Base-by-base conservation (phyloP, 1,140 invertebrate genomes). In the Ceratosolen fusciceps region DNA sequence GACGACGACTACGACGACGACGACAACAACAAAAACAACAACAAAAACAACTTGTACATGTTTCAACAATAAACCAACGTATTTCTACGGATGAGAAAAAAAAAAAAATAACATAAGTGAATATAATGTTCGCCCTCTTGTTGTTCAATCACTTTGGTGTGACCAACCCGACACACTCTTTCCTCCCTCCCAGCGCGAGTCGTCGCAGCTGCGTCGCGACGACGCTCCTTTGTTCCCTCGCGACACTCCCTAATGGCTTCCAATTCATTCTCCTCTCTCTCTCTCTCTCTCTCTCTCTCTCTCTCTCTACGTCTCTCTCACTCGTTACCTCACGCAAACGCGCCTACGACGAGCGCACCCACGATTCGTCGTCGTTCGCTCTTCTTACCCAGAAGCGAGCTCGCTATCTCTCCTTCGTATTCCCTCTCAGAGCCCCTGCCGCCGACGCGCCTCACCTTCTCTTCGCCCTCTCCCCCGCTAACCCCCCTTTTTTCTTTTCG, bases 1-100 rank as follows among this genome's bases (percentile, higher is more conserved):
- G n/a, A n/a, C n/a, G n/a, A n/a, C n/a, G n/a, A n/a, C n/a, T n/a
- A n/a, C n/a, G n/a, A n/a, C n/a, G n/a, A n/a, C n/a, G n/a, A n/a
- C n/a, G n/a, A n/a, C n/a, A n/a, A n/a, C n/a, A n/a, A n/a, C n/a
- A n/a, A n/a, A n/a, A n/a, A n/a, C n/a, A n/a, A n/a, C n/a, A n/a
- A n/a, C n/a, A n/a, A n/a, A n/a, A n/a, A 82, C 80, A 85, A 81
- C 79, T 86, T 89, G 88, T 89, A 89, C 86, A 88, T 88, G 88
- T 89, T 89, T 87, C 85, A 89, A n/a, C n/a, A n/a, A 89, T 89
- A 89, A 89, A 89, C 83, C 81, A 83, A 88, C 87, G 86, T 88
- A 88, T 89, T 89, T 89, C 88, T 89, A 88, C 85, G 88, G 87
- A 88, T 43, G 31, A 68, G 29, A 85, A 81, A 39, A 79, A n/a